Percentiles rank a stretch among this genome's conserved stretches.
These are phyloP conservation scores for Dendronephthya gigantea DNA, from an alignment of 64 coral and sea anemone genomes.

Conservation along the genomic window DNA sequence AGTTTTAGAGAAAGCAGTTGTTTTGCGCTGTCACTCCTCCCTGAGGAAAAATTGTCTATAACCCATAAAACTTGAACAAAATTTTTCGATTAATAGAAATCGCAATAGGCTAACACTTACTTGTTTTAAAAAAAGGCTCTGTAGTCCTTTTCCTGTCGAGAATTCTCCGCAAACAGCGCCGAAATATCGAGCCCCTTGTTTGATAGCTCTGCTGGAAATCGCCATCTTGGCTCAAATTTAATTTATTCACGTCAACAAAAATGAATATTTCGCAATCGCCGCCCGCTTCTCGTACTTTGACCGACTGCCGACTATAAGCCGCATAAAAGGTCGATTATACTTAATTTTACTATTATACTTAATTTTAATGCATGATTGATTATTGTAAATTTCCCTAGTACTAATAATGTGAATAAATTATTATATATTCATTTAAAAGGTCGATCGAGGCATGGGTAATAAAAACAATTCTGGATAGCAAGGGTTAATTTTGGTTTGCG, in stretches of 20 bases:
- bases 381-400: too few relatives aligned
- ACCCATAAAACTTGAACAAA: not conserved
- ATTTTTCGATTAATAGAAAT: not conserved
- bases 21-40: not conserved
- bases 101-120: not conserved
- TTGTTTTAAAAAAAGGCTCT: not conserved
- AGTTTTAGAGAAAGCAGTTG: not conserved
- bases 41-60: not conserved
- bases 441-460: too few relatives aligned
- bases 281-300: too few relatives aligned
- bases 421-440: too few relatives aligned
- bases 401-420: too few relatives aligned
- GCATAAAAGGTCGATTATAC: too few relatives aligned
- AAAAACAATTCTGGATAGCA: too few relatives aligned
- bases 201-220: constrained; percentile 1
- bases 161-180: not conserved
- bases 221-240: not conserved
- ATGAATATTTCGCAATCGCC: not conserved
- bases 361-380: too few relatives aligned
- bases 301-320: too few relatives aligned
- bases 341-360: too few relatives aligned
- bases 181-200: not conserved
- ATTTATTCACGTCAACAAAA: too few relatives aligned
- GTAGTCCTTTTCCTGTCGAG: not conserved
- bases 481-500: too few relatives aligned